Evolutionary conservation across 30 jellyfish, hydroid and myxozoan genomes (phyloP).

Genomic region (Nemopilema nomurai): DNA sequence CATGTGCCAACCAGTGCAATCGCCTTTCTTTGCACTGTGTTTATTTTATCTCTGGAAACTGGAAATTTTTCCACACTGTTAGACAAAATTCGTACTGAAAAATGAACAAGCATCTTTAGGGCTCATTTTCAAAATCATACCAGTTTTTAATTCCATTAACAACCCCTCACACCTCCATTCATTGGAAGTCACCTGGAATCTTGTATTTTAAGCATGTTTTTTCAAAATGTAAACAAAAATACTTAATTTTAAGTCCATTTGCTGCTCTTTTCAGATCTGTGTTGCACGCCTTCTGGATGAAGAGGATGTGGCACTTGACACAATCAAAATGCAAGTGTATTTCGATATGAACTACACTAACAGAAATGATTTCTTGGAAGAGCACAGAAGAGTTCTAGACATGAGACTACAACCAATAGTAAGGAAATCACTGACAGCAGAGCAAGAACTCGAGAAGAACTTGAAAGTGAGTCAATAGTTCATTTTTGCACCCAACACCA

Average conservation of each 20-base stretch:
- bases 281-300: conserved; percentile 69
- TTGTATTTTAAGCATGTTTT: no score
- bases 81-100: no score
- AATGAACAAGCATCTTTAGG: no score
- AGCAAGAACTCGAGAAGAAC: conserved; percentile 90
- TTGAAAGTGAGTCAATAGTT: conserved; percentile 60
- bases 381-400: conserved; percentile 80
- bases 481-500: neutral
- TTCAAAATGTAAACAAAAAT: no score
- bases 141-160: no score
- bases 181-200: no score
- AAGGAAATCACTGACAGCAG: conserved; percentile 92
- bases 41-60: no score
- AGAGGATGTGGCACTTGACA: conserved; percentile 86
- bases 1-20: no score
- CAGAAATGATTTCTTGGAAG: conserved; percentile 80
- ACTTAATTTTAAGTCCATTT: neutral
- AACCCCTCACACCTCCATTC: no score
- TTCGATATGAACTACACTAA: conserved; percentile 91
- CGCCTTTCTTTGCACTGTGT: no score
- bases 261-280: conserved; percentile 58
- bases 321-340: conserved; percentile 91
- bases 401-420: conserved; percentile 78
- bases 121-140: no score
- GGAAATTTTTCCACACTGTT: no score